phyloP scores from a whole-genome alignment of 30 jellyfish, hydroid and myxozoan genomes.

The Turritopsis rubra region DNA sequence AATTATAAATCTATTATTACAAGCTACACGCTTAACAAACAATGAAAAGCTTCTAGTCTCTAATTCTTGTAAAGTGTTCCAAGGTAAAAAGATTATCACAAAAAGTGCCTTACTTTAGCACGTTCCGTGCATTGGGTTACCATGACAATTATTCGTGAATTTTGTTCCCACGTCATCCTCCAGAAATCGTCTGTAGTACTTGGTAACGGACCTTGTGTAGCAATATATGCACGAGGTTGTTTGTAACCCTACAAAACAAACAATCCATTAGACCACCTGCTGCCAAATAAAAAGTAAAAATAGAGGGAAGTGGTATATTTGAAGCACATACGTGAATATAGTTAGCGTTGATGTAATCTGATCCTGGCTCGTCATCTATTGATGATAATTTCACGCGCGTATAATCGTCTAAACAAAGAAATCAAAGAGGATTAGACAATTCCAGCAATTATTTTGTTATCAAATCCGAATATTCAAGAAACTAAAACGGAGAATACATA shows the following conservation, averaged over 20 bases:
- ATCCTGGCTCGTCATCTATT: slow-evolving; percentile 88
- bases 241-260: slow-evolving; percentile 78
- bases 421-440: background rate
- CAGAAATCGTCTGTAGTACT: slow-evolving; percentile 97
- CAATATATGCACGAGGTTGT: slow-evolving; percentile 90
- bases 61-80: no score
- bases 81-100: no score
- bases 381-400: slow-evolving; percentile 83
- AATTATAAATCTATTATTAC: no score
- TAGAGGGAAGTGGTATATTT: background rate
- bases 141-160: slow-evolving; percentile 77
- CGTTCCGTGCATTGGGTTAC: slow-evolving; percentile 84
- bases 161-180: slow-evolving; percentile 97
- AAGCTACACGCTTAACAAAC: no score
- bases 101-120: slow-evolving; percentile 46
- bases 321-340: slow-evolving; percentile 71
- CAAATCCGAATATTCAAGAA: background rate
- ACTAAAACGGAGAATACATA: background rate
- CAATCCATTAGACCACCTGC: background rate
- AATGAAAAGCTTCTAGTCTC: no score
- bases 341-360: slow-evolving; percentile 91
- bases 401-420: slow-evolving; percentile 55
- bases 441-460: background rate
- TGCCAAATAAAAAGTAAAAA: background rate
- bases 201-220: slow-evolving; percentile 98